Evolutionary conservation across 2,888 invertebrate species (phyloP), one percentile per base, ranked within the genome.

Genomic region (Lissocephala sabroskyi): DNA sequence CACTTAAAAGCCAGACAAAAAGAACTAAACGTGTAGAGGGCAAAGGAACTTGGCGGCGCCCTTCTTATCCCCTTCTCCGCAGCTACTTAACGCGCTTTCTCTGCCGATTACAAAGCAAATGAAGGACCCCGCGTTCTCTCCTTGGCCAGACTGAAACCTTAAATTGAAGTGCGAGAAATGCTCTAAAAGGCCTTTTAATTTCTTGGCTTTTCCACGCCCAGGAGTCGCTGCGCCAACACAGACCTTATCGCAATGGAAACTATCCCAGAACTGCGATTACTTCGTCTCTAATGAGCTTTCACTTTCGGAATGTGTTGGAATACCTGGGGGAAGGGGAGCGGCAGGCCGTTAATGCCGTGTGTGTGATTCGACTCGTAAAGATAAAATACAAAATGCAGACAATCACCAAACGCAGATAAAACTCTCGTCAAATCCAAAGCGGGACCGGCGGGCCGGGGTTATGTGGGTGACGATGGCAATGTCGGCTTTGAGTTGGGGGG

Each of bases 281-380:
- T 71, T 57, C 43, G 53, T 47, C 49, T 67, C 64, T 67, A 75
- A 67, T 67, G 64, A 66, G 67, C 39, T 41, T n/a, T n/a, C 71
- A 63, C 75, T 67, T 66, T 35, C n/a, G n/a, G 57, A 74, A 73
- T 60, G 66, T 47, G 61, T 41, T 45, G 49, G 53, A n/a, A n/a
- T n/a, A n/a, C n/a, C n/a, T n/a, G n/a, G n/a, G 67, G 39, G 44
- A 23, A 41, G 30, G 50, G 44, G 43, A 10, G 37, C 29, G 35
- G 35, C 29, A 11, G n/a, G 9, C 6, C 14, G 23, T 17, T 33
- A 16, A 40, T 41, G n/a, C n/a, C n/a, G 41, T 57, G 55, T 66
- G 73, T 71, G 76, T 73, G 68, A 61, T 58, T 52, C 51, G 58
- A 67, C 68, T 45, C 73, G 68, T 71, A 58, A 75, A 67, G 67